Conservation (phyloP, 2,113 vertebrate species). For the Scatophagus argus region DNA sequence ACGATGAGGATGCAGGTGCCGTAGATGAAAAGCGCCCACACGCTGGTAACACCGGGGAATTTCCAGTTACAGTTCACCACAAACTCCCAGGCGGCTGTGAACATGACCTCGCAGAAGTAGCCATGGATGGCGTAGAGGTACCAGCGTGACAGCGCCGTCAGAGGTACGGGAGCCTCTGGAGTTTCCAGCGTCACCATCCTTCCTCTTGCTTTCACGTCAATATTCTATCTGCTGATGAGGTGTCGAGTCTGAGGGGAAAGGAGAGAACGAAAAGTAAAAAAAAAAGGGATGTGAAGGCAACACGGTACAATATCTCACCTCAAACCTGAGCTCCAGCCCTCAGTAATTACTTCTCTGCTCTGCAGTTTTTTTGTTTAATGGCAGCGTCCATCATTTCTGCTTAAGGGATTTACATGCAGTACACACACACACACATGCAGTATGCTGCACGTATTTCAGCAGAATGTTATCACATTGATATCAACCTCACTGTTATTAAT, state of each 20-base stretch:
- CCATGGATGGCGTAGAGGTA: constrained; percentile 99
- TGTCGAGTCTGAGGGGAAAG: constrained; percentile 42
- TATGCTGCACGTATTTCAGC: neutral
- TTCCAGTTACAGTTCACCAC: constrained; percentile 98
- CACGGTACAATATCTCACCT: neutral
- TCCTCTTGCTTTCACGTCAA: neutral
- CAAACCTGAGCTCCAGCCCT: neutral
- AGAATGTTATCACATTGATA: neutral
- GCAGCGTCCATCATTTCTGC: neutral
- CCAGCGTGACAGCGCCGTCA: constrained; percentile 95
- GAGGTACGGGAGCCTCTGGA: constrained; percentile 88
- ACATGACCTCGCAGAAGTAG: constrained; percentile 99
- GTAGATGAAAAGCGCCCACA: constrained; percentile 99
- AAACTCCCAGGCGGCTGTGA: constrained; percentile 98
- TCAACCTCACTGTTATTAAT: too few species aligned
- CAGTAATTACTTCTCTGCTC: too few species aligned
- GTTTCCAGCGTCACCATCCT: constrained; percentile 69
- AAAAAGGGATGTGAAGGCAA: neutral
- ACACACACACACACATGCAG: too few species aligned
- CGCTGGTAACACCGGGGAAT: constrained; percentile 97
- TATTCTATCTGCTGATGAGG: constrained; percentile 4
- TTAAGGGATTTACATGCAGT: neutral
- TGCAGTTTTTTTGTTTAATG: too few species aligned
- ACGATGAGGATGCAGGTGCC: constrained; percentile 98
- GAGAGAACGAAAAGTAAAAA: constrained; percentile 1